Base-by-base conservation (phyloP, 2,113 vertebrate genomes). In the Mastomys natalensis region DNA sequence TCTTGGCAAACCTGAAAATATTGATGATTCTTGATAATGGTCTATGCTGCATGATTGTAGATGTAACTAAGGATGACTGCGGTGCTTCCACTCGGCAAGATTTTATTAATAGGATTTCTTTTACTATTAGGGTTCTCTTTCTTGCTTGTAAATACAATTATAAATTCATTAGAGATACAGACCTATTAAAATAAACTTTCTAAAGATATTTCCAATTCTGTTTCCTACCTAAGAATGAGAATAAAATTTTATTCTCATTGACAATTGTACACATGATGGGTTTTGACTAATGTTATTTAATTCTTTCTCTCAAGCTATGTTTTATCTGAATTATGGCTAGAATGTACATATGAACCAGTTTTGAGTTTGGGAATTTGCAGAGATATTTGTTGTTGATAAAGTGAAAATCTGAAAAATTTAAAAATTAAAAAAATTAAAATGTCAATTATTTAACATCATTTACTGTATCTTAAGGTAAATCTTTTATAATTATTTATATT, bases 391-490 rank as follows among this genome's bases (percentile, higher is more conserved):
- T 58, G 17, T 82, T 26, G 11, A 78, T 60, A 90, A 84, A 92
- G 66, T 89, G 12, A 68, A 53, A 58, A 62, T 55, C 48, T 76
- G 5, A 51, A 89, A 37, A 53, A 58, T 34, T 34, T 37, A 82
- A 37, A 40, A 26, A n/a, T 37, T 12, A 55, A 29, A 60, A 53
- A 93, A 94, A 77, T 51, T 82, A 82, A 82, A 77, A 13, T 2
- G 37, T 62, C 62, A 29, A 60, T 64, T 87, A 60, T 93, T 87
- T 81, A 43, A 84, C 9, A 45, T 51, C 72, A 58, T 86, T 89
- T 86, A 45, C 85, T 87, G 70, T n/a, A 93, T 43, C 85, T 81
- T 31, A 93, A 95, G 72, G 73, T 66, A 78, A 92, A 72, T 68
- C 34, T 72, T 73, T 92, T 34, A 77, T 21, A 9, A 7, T 48